A percentile compares a stretch with the other conserved stretches of the same genome.
phyloP scores from a whole-genome alignment of 2,888 invertebrate genomes.

The Acleris literana region DNA sequence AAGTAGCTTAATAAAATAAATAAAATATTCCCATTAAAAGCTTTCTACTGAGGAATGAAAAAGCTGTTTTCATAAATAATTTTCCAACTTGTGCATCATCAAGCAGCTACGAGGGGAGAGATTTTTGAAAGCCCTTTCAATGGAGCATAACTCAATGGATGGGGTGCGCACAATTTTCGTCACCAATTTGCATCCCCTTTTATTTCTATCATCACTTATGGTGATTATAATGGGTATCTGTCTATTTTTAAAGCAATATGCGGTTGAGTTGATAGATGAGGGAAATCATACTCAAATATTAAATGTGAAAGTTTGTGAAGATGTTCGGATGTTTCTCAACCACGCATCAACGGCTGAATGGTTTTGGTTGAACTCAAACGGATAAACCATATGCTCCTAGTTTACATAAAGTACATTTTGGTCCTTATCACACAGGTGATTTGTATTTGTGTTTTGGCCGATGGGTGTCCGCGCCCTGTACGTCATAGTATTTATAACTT shows the following conservation, averaged over 20 bases:
- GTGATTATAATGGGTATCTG: constrained; percentile 30
- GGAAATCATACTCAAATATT: background rate
- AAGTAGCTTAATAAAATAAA: too few relatives aligned
- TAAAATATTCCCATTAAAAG: too few relatives aligned
- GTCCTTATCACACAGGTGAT: too few relatives aligned
- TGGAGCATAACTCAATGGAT: constrained; percentile 36
- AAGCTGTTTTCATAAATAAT: constrained; percentile 36
- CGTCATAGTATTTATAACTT: too few relatives aligned
- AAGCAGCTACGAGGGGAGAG: constrained; percentile 31
- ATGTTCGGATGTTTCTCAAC: too few relatives aligned
- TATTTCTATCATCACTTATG: constrained; percentile 34
- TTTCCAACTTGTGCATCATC: constrained; percentile 35
- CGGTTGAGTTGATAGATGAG: constrained; percentile 19
- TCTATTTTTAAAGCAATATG: constrained; percentile 27
- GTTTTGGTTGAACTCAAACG: too few relatives aligned
- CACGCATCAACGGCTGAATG: too few relatives aligned
- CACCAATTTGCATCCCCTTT: constrained; percentile 36
- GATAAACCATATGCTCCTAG: too few relatives aligned
- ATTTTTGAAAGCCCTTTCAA: constrained; percentile 37
- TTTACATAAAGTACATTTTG: too few relatives aligned
- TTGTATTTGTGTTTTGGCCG: too few relatives aligned
- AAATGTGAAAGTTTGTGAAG: too few relatives aligned
- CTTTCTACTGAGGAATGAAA: constrained; percentile 12
- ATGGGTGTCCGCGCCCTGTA: background rate
- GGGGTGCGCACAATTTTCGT: constrained; percentile 36